Conservation (phyloP, 2,797 vertebrate species). For the Sebastes melanostomus region DNA sequence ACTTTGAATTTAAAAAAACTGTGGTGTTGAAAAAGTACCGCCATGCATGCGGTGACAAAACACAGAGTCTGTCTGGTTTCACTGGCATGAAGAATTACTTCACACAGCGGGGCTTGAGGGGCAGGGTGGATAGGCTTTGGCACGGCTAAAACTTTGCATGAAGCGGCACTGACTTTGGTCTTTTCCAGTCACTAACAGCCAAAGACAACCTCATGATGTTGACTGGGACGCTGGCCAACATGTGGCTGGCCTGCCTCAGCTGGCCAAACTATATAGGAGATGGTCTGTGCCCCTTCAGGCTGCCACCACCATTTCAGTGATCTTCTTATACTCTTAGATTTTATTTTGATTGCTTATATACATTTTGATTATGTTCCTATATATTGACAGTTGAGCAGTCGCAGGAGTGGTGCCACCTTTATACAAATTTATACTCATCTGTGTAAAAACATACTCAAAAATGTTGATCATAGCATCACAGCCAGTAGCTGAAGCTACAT, state of each 20-base stretch:
- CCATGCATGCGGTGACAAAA: slow-evolving; percentile 66
- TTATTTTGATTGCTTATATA: background rate
- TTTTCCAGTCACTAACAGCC: slow-evolving; percentile 76
- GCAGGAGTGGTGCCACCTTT: background rate
- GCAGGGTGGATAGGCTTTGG: slow-evolving; percentile 68
- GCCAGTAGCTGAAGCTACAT: background rate
- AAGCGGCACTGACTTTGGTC: slow-evolving; percentile 71
- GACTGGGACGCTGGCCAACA: slow-evolving; percentile 74
- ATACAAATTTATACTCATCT: background rate
- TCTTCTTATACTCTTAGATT: background rate
- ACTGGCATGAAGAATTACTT: slow-evolving; percentile 63
- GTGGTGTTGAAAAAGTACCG: slow-evolving; percentile 46
- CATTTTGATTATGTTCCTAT: background rate
- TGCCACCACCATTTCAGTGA: slow-evolving; percentile 6
- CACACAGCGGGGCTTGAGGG: slow-evolving; percentile 49
- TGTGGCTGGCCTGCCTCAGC: slow-evolving; percentile 58
- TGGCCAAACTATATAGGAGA: slow-evolving; percentile 59
- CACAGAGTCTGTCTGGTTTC: slow-evolving; percentile 69
- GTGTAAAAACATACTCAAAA: background rate
- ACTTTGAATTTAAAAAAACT: slow-evolving; percentile 27
- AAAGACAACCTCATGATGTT: slow-evolving; percentile 79
- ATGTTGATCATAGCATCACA: background rate
- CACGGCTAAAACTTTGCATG: slow-evolving; percentile 56
- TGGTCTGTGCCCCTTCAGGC: slow-evolving; percentile 33
- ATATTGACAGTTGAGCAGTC: background rate